phyloP scores from a whole-genome alignment of 2,113 vertebrate species.

The Geothlypis trichas region DNA sequence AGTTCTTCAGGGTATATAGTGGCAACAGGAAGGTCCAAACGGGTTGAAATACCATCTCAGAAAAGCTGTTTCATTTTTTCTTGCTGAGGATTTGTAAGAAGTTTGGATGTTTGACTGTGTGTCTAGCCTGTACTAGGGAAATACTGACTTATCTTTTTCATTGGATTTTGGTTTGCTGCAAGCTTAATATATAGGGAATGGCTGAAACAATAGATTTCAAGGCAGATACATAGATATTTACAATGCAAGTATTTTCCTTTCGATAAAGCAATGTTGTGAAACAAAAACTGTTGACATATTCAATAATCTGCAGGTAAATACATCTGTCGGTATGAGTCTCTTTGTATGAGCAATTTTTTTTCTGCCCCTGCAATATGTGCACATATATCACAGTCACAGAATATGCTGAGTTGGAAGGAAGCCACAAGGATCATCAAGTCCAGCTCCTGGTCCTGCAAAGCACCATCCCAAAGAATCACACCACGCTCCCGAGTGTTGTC shows the following conservation, averaged over 20 bases:
- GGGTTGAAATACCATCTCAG: neutral
- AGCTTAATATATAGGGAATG: neutral
- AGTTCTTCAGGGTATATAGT: neutral
- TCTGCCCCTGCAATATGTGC: neutral
- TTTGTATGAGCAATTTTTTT: neutral
- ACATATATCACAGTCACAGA: neutral
- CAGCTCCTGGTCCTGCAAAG: neutral
- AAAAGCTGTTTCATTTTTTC: neutral
- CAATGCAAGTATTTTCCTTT: neutral
- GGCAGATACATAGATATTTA: neutral
- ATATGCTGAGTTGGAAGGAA: neutral
- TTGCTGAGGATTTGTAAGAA: neutral
- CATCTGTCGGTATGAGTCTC: neutral
- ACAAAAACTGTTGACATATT: neutral
- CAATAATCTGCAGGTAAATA: neutral
- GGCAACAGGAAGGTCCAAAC: neutral
- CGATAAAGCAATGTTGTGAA: neutral
- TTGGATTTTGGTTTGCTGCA: neutral
- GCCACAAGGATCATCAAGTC: rapidly evolving
- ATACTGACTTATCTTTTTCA: neutral
- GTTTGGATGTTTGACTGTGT: neutral
- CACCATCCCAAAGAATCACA: neutral
- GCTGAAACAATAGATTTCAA: neutral
- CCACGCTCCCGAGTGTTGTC: rapidly evolving
- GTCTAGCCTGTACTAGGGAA: neutral